A percentile compares a stretch with the other conserved stretches of the same genome.
phyloP scores from a whole-genome alignment of 2,888 invertebrate genomes.

The Luffia ferchaultella region DNA sequence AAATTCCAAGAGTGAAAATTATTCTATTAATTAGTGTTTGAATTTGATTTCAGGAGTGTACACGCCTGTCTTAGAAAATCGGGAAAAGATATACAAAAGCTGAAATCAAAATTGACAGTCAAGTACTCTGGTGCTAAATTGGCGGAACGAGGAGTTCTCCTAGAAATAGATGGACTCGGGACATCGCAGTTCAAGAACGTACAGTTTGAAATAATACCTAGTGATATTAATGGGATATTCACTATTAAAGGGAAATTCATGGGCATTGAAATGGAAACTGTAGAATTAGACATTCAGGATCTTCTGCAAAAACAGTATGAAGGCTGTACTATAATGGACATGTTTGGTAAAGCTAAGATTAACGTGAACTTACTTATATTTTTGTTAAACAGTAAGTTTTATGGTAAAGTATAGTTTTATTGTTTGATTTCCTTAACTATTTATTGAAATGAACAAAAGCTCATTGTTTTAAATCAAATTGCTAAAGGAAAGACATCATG shows the following conservation, averaged over 20 bases:
- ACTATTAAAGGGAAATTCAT: constrained; percentile 77
- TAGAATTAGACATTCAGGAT: constrained; percentile 76
- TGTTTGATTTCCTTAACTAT: neutral
- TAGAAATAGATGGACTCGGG: constrained; percentile 75
- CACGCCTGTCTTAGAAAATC: constrained; percentile 57
- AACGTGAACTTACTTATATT: constrained; percentile 80
- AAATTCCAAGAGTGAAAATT: too few species aligned
- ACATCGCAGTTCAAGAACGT: constrained; percentile 77
- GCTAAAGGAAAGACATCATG: neutral
- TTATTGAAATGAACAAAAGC: neutral
- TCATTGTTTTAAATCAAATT: neutral
- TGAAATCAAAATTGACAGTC: constrained; percentile 65
- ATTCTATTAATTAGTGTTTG: too few species aligned
- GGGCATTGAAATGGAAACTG: constrained; percentile 78
- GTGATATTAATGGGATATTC: constrained; percentile 73
- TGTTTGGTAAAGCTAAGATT: constrained; percentile 81
- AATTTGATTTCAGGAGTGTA: constrained; percentile 62
- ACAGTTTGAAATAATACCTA: constrained; percentile 75
- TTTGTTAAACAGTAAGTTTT: constrained; percentile 80
- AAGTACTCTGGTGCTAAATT: constrained; percentile 76
- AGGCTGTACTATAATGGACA: constrained; percentile 77
- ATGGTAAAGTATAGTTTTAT: constrained; percentile 55
- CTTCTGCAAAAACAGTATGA: constrained; percentile 79
- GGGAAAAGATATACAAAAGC: constrained; percentile 57
- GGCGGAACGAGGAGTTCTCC: constrained; percentile 74